phyloP scores from a whole-genome alignment of 1,140 invertebrate genomes.

The Brachionus sp. region DNA sequence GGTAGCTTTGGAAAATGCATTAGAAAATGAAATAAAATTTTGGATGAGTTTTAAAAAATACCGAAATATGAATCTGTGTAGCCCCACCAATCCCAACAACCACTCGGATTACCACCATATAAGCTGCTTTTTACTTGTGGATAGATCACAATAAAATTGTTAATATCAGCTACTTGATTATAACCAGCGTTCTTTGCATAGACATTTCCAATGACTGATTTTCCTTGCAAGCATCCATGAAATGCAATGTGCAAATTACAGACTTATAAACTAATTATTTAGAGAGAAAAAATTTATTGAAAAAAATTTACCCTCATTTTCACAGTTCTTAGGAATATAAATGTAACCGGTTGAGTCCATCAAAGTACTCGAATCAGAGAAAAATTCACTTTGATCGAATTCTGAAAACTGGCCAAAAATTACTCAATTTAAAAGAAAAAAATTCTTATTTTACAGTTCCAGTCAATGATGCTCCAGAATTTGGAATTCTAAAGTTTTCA shows the following conservation, averaged over 20 bases:
- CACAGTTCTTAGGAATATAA: constrained; percentile 55
- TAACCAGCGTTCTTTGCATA: constrained; percentile 57
- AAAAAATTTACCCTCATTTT: constrained; percentile 30
- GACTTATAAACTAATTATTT: constrained; percentile 15
- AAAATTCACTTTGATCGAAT: constrained; percentile 56
- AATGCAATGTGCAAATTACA: constrained; percentile 59
- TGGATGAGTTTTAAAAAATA: constrained; percentile 36
- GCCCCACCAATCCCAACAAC: constrained; percentile 61
- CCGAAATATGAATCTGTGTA: constrained; percentile 52
- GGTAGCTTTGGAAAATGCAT: neutral
- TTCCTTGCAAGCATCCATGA: constrained; percentile 57
- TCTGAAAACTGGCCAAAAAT: constrained; percentile 47
- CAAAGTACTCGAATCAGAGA: constrained; percentile 49
- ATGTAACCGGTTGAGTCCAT: constrained; percentile 56
- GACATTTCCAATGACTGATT: constrained; percentile 53
- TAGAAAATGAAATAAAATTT: neutral
- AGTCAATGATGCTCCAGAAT: neutral
- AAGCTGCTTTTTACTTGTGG: constrained; percentile 53
- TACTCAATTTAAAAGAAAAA: constrained; percentile 27
- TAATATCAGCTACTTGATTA: constrained; percentile 59
- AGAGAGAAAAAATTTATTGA: constrained; percentile 4
- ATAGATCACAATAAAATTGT: constrained; percentile 60
- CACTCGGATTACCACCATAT: constrained; percentile 51
- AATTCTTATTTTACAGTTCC: neutral
- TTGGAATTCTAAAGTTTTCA: constrained; percentile 47